Conservation (phyloP, 2,888 invertebrate species). For the Punctoribates punctum region DNA sequence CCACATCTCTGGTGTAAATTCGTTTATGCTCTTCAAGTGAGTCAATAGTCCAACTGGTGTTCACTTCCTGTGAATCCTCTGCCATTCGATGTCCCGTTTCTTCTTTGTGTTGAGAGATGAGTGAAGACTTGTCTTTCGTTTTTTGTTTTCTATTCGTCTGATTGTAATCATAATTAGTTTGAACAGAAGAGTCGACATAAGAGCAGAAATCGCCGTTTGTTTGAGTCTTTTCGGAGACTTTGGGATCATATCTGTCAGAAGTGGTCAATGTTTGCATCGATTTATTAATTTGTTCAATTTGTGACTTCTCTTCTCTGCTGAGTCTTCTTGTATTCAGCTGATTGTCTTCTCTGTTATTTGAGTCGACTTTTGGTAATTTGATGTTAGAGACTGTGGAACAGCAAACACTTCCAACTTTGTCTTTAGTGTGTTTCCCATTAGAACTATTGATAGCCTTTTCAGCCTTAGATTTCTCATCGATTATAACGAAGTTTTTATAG, state of each 20-base stretch:
- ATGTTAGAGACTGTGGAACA: not conserved
- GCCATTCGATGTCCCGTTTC: not conserved
- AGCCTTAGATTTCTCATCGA: constrained; percentile 36
- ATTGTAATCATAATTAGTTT: not conserved
- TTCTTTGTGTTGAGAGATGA: not conserved
- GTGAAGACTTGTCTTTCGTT: not conserved
- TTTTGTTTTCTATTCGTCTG: not conserved
- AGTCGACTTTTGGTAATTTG: constrained; percentile 3
- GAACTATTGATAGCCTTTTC: not conserved
- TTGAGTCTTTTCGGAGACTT: not conserved
- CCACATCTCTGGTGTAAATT: not conserved
- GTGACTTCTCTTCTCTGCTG: not conserved
- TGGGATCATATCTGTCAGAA: not conserved
- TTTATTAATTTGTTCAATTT: constrained; percentile 6
- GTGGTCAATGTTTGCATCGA: not conserved
- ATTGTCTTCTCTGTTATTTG: not conserved
- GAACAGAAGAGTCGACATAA: constrained; percentile 1
- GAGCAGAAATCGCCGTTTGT: no score
- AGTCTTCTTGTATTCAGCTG: not conserved
- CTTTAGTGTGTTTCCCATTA: constrained; percentile 3
- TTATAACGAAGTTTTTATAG: constrained; percentile 43
- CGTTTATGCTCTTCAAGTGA: not conserved
- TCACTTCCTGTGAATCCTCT: not conserved
- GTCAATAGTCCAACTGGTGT: not conserved
- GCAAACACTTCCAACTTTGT: constrained; percentile 14